Percentiles rank a stretch among this genome's conserved stretches.
Evolutionary conservation across 2,888 invertebrate genomes (phyloP).

Genomic region (Diaprepes abbreviatus): DNA sequence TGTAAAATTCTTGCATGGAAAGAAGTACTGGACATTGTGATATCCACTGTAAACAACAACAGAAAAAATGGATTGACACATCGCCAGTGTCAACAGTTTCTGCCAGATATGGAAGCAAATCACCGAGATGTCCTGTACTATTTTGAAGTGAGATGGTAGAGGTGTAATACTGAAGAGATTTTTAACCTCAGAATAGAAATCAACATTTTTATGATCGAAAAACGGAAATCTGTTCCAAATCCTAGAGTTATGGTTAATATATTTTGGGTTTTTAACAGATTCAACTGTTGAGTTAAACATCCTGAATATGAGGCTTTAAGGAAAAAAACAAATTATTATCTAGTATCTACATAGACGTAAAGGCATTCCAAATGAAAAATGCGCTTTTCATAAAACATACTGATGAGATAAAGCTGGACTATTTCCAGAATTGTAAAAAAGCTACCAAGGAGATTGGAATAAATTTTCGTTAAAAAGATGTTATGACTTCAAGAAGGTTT

Average conservation of each 20-base stretch:
- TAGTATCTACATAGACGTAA: conserved; percentile 46
- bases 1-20: no score
- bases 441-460: neutral
- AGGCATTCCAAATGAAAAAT: conserved; percentile 50
- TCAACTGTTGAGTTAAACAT: conserved; percentile 32
- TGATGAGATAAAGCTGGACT: conserved; percentile 21
- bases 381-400: conserved; percentile 46
- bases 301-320: conserved; percentile 11
- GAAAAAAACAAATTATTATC: conserved; percentile 23
- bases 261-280: conserved; percentile 36
- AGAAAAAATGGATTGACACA: no score
- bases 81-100: no score
- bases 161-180: conserved; percentile 38
- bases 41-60: no score
- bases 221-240: conserved; percentile 28
- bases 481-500: neutral
- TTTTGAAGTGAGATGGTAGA: no score
- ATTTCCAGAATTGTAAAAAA: neutral
- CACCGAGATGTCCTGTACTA: no score
- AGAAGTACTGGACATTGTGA: no score
- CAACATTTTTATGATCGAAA: conserved; percentile 24
- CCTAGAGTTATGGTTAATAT: conserved; percentile 22
- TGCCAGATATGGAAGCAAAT: no score
- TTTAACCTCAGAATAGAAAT: conserved; percentile 30
- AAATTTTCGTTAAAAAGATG: no score